Base-by-base conservation (phyloP, 2,797 vertebrate species). In the Nyctibius grandis region DNA sequence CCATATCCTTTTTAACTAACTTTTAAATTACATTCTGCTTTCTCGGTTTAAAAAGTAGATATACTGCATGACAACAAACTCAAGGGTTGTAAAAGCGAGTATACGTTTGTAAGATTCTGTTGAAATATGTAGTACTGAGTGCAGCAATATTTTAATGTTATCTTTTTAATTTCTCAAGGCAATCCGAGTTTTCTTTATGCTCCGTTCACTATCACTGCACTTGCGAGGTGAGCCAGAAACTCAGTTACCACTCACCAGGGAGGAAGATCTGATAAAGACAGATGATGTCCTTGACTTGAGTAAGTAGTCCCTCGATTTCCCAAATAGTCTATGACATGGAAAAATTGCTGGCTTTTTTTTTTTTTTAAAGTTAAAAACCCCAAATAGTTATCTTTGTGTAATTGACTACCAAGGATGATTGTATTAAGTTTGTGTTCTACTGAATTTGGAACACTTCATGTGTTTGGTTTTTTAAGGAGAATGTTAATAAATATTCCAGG, bases 221-320 rank as follows among this genome's bases (percentile, higher is more conserved):
- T 98, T 99, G 63, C 98, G 97, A 92, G 98, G 97, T 25, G 99
- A 99, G 94, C 99, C 98, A 3, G 99, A 99, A 97, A 99, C 98
- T 16, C 99, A 99, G 97, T 95, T 99, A 89, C 99, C 99, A 3
- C 98, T 99, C 88, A 99, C 99, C 0, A 98, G 99, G 79, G 98
- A 99, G 3, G 99, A 99, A 92, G 99, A 99, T 95, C 98, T 99
- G 33, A 99, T 99, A 97, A 99, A 99, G 94, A 99, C 98, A 0
- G 99, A 99, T 51, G 99, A 99, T 5, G 99, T 99, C 83, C 98
- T 99, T 33, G 99, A 99, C 97, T 98, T 99, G 96, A 99, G 99
- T 99, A 96, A 98, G 98, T 98, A 87, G 36, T 56, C 36, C 34
- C 7, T 81, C 23, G 8, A 11, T 78, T 72, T 75, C 59, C 60